phyloP scores from a whole-genome alignment of 2,113 vertebrate species.

The Meleagris gallopavo region DNA sequence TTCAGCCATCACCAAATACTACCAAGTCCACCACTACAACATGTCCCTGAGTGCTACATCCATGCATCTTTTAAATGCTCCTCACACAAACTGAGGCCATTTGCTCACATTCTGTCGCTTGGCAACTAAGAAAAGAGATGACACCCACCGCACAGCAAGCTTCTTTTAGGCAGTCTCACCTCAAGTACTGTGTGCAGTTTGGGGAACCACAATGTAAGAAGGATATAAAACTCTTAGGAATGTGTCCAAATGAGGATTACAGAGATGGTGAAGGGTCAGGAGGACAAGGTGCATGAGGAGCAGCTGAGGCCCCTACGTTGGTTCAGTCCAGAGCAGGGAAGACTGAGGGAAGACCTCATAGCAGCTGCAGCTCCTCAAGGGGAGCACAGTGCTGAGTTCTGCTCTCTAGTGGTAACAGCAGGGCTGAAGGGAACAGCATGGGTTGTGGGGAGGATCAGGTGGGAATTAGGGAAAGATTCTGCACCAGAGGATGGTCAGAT shows the following conservation, averaged over 20 bases:
- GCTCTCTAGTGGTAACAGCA: not conserved
- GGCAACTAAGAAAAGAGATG: not conserved
- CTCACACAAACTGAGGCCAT: not conserved
- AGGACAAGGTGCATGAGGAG: not conserved
- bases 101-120: not conserved
- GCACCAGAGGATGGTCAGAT: too few relatives aligned
- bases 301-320: not conserved
- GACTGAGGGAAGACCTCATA: not conserved
- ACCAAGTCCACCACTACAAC: not conserved
- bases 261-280: not conserved
- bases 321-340: not conserved
- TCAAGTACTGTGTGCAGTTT: not conserved
- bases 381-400: not conserved
- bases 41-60: not conserved
- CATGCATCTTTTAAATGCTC: not conserved
- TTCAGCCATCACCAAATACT: not conserved
- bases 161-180: not conserved
- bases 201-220: not conserved
- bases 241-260: not conserved
- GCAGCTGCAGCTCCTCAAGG: not conserved
- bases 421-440: too few relatives aligned
- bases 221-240: not conserved
- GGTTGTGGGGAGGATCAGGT: not conserved
- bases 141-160: not conserved
- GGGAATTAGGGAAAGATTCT: not conserved